Evolutionary conservation across 2,797 vertebrate genomes (phyloP).

Genomic region (Coranthus polyacanthus): DNA sequence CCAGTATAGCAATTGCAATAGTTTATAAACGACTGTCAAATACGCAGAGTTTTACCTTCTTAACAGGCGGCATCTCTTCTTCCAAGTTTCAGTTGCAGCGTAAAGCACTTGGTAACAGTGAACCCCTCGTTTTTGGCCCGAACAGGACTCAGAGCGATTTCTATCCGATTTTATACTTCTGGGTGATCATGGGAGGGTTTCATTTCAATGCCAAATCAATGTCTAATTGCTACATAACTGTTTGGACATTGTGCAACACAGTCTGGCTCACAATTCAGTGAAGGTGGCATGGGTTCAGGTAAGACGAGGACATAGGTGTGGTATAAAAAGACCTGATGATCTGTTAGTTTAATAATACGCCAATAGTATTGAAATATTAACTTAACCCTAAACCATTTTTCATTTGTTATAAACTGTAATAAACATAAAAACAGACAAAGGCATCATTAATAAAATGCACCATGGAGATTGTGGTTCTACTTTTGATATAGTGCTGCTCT

Average conservation of each 20-base stretch:
- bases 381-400: not conserved
- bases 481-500: too few relatives aligned
- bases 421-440: not conserved
- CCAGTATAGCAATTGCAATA: too few relatives aligned
- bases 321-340: not conserved
- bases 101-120: conserved; percentile 55
- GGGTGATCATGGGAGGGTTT: conserved; percentile 47
- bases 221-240: conserved; percentile 34
- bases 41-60: conserved; percentile 62
- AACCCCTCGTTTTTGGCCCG: conserved; percentile 16
- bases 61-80: conserved; percentile 63
- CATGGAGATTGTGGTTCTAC: not conserved
- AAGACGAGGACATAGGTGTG: not conserved
- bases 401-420: conserved; percentile 2
- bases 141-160: not conserved
- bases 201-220: conserved; percentile 29
- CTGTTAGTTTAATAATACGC: conserved; percentile 28
- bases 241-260: conserved; percentile 56
- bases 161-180: conserved; percentile 48
- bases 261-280: conserved; percentile 27
- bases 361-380: conserved; percentile 27
- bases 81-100: conserved; percentile 51
- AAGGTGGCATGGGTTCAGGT: conserved; percentile 14
- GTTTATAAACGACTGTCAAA: not conserved
- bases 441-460: not conserved